phyloP scores from a whole-genome alignment of 2,888 invertebrate species.

The Serrognathus titanus region DNA sequence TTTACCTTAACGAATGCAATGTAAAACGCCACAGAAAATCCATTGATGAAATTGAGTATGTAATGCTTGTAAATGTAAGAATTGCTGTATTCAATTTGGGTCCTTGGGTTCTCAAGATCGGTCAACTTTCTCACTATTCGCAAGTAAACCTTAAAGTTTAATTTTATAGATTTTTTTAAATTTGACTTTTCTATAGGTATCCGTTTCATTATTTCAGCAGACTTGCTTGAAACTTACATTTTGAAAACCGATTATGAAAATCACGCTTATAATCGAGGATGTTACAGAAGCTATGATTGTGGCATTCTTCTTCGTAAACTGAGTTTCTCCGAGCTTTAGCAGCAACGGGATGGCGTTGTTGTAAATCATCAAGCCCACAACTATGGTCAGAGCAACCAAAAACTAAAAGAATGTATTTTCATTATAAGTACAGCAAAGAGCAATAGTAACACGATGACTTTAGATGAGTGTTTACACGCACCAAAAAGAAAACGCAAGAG shows the following conservation, averaged over 20 bases:
- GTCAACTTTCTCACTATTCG: constrained; percentile 21
- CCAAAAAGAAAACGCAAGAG: neutral
- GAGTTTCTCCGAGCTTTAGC: neutral
- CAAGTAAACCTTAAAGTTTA: constrained; percentile 9
- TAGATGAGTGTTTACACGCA: neutral
- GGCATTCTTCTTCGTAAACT: constrained; percentile 5
- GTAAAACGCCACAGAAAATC: constrained; percentile 26
- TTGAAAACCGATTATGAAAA: constrained; percentile 5
- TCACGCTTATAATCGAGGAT: constrained; percentile 3
- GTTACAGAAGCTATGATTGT: neutral
- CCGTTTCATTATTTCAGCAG: no score
- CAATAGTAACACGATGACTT: neutral
- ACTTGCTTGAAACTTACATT: no score
- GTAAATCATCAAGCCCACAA: neutral
- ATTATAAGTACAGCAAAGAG: constrained; percentile 1
- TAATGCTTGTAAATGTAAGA: constrained; percentile 29
- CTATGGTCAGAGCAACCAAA: neutral
- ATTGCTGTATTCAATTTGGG: constrained; percentile 24
- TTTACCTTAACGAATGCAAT: constrained; percentile 30
- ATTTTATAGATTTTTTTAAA: no score
- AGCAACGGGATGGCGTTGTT: neutral
- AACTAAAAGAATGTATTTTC: neutral
- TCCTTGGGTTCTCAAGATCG: constrained; percentile 28
- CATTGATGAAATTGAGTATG: constrained; percentile 25
- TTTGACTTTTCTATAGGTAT: no score